phyloP scores from a whole-genome alignment of 1,140 invertebrate genomes.

The Eciton burchellii region DNA sequence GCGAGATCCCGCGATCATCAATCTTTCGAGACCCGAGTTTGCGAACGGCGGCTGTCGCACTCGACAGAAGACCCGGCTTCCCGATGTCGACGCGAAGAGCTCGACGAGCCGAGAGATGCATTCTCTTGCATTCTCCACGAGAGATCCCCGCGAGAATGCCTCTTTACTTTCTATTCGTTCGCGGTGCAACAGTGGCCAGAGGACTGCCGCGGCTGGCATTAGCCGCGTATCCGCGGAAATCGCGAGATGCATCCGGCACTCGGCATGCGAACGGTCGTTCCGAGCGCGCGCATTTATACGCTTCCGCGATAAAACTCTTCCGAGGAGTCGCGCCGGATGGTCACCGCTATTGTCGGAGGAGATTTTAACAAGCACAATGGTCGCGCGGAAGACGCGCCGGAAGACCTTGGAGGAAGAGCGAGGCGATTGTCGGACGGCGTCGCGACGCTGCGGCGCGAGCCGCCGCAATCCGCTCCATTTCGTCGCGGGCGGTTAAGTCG shows the following conservation, averaged over 20 bases:
- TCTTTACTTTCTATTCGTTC: slow-evolving; percentile 1
- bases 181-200: slow-evolving; percentile 13
- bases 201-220: slow-evolving; percentile 7
- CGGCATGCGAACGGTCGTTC: slow-evolving; percentile 28
- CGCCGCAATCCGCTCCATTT: slow-evolving; percentile 43
- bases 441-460: slow-evolving; percentile 30
- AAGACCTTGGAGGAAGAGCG: background rate
- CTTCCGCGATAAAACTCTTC: slow-evolving; percentile 49
- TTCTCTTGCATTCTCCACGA: background rate
- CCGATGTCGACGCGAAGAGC: background rate
- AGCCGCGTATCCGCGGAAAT: background rate
- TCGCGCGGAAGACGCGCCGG: slow-evolving; percentile 13
- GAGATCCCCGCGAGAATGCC: slow-evolving; percentile 20
- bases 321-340: slow-evolving; percentile 35
- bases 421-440: background rate
- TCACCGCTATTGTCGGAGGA: slow-evolving; percentile 43
- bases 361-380: slow-evolving; percentile 51
- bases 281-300: slow-evolving; percentile 31
- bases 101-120: background rate
- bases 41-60: background rate
- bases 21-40: background rate
- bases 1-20: background rate
- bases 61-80: background rate
- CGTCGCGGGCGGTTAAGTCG: slow-evolving; percentile 43
- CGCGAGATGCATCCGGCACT: slow-evolving; percentile 31